Conservation (phyloP, 64 coral and sea anemone species). For the Acropora yongei region DNA sequence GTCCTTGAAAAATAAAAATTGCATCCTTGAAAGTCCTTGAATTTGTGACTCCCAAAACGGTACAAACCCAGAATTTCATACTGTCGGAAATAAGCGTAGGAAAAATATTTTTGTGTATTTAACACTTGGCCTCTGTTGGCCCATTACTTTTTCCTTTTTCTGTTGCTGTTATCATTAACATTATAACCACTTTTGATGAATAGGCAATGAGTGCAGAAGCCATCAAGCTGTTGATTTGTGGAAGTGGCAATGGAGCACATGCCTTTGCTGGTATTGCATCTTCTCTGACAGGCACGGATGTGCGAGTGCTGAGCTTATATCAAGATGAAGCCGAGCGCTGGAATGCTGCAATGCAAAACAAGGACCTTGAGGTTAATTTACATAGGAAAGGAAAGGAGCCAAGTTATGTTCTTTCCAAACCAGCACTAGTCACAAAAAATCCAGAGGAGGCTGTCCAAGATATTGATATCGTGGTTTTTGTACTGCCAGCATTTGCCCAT, state of each 20-base stretch:
- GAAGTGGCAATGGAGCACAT: constrained; percentile 81
- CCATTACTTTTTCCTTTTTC: neutral
- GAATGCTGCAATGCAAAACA: constrained; percentile 5
- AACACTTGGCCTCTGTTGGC: too few species aligned
- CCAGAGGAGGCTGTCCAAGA: constrained; percentile 24
- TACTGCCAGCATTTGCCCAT: constrained; percentile 50
- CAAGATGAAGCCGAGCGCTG: constrained; percentile 79
- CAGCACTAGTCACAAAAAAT: constrained; percentile 25
- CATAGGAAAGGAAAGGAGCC: neutral
- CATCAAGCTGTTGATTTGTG: constrained; percentile 78
- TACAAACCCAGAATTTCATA: too few species aligned
- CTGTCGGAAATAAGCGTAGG: too few species aligned
- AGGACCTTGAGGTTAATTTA: constrained; percentile 8
- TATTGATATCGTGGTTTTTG: constrained; percentile 35
- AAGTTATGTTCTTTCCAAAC: neutral
- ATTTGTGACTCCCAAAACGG: too few species aligned
- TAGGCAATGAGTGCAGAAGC: constrained; percentile 16
- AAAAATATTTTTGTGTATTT: too few species aligned
- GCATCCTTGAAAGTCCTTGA: too few species aligned
- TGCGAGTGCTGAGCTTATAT: constrained; percentile 72
- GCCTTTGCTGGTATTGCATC: constrained; percentile 73
- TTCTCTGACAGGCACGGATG: constrained; percentile 66
- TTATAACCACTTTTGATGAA: too few species aligned
- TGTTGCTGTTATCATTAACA: neutral
- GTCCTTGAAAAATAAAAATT: too few species aligned